A percentile compares a stretch with the other conserved stretches of the same genome.
These are phyloP conservation scores for Eulemur rufifrons DNA, from an alignment of 2,113 vertebrate genomes.

Conservation along the genomic window DNA sequence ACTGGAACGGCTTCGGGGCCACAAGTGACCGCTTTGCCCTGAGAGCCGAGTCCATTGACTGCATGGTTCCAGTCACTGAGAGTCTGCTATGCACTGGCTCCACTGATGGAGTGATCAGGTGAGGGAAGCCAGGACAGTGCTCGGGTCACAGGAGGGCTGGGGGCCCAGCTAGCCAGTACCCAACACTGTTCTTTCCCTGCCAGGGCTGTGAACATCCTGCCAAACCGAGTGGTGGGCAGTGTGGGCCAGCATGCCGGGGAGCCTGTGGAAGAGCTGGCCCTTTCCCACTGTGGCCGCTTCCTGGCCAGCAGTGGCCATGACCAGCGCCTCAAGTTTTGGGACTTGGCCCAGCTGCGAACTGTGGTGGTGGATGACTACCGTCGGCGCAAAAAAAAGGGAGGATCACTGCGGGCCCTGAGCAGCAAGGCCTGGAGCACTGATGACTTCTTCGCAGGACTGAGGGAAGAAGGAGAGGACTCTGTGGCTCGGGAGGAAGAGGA, in stretches of 20 bases:
- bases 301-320: slow-evolving; percentile 94
- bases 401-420: slow-evolving; percentile 88
- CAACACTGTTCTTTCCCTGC: background rate
- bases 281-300: slow-evolving; percentile 85
- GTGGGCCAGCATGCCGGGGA: slow-evolving; percentile 94
- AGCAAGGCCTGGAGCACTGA: slow-evolving; percentile 89
- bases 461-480: slow-evolving; percentile 71
- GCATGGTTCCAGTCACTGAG: slow-evolving; percentile 91
- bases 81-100: slow-evolving; percentile 93
- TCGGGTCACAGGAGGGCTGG: background rate
- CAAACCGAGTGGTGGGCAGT: slow-evolving; percentile 94
- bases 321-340: slow-evolving; percentile 97
- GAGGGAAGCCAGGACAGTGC: slow-evolving; percentile 35
- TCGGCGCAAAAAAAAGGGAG: slow-evolving; percentile 91
- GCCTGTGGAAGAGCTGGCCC: slow-evolving; percentile 92
- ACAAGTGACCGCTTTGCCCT: slow-evolving; percentile 95
- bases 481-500: background rate
- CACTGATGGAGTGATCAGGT: slow-evolving; percentile 95
- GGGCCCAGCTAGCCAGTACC: background rate
- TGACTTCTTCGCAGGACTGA: slow-evolving; percentile 91
- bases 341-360: slow-evolving; percentile 85
- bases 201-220: slow-evolving; percentile 93
- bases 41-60: slow-evolving; percentile 93
- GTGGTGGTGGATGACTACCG: slow-evolving; percentile 91
- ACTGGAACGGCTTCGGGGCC: slow-evolving; percentile 97